Evolutionary conservation across 1,140 invertebrate species (phyloP), one percentile per base, ranked within the genome.

Genomic region (Orchesella cincta): DNA sequence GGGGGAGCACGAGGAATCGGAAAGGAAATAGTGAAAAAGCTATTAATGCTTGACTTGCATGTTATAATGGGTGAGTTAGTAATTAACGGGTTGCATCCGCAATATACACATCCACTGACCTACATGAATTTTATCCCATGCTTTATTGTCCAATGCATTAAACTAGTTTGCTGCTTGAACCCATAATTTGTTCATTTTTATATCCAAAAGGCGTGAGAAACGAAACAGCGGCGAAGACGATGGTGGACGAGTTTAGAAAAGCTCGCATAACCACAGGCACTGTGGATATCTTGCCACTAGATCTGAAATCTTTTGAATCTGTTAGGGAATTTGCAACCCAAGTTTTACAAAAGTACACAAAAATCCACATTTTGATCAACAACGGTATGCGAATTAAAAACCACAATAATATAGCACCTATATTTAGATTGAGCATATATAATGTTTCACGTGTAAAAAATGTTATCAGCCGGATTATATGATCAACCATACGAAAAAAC

Each of bases 391-490:
- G 31, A 12, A 20, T 46, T 46, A 12, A 20, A 46, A 46, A 12
- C 28, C 2, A 67, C 8, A 33, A 33, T 67, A 67, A 29, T 3
- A 33, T 57, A n/a, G n/a, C n/a, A n/a, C n/a, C n/a, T 23, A 67
- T 67, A 16, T 29, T 57, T 14, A 23, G 12, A 57, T 57, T 57
- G 12, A 26, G 26, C 12, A 16, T 57, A 23, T 57, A 26, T 57
- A 23, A 57, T 5, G 26, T 57, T 57, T 23, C 26, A 57, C 12
- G 3, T 57, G 54, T 18, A 57, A 46, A 20, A 31, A 67, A 12
- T 67, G 3, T 67, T 33, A n/a, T 67, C 31, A 92, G 93, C 93
- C 84, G 94, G 92, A 31, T 90, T 95, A 51, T 95, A 96, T 93
- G 93, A 93, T 84, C 88, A 89, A 1, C 92, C 93, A 28, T 93